Evolutionary conservation across 2,797 vertebrate genomes (phyloP), one percentile per base, ranked within the genome.

Genomic region (Furcifer pardalis): DNA sequence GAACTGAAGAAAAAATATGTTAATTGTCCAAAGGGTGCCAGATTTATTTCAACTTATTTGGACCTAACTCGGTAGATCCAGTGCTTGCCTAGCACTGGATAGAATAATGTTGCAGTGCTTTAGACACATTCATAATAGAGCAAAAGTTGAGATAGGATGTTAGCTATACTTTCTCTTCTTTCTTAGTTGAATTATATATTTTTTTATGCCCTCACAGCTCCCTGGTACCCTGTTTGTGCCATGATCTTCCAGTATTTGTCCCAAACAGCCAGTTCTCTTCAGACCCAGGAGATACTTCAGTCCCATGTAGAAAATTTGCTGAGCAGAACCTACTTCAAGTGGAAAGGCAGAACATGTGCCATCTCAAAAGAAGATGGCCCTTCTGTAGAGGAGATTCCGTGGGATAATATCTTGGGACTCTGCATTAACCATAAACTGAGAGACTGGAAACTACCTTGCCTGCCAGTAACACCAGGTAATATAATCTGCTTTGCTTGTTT

Each of bases 381-480:
- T 5, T 92, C 94, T 0, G 96, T 96, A n/a, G 77, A 93, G 1
- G 94, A 94, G 59, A 95, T 99, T 76, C 98, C 98, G 0, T 99
- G 98, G 99, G 97, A 98, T 3, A 96, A 96, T 3, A 84, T 99
- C 42, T 89, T 99, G 44, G 85, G 94, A 73, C 93, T 98, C 32
- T 99, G 98, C 80, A 97, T 99, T 37, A 97, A 99, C 92, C 98
- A 99, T 94, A 98, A 96, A 83, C 94, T 99, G 88, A 97, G 97
- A 86, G 98, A 99, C 94, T 99, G 98, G 98, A 94, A 91, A 23
- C 91, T 96, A 6, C 95, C 96, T 1, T 94, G 90, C 63, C 87
- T 94, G 3, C 95, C 96, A 0, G 7, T 96, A 84, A 90, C 89
- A 66, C 83, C 96, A 94, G 98, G 98, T 98, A 87, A 59, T 0